These are phyloP conservation scores for Anas capensis DNA, from an alignment of 2,797 vertebrate species.

Conservation along the genomic window DNA sequence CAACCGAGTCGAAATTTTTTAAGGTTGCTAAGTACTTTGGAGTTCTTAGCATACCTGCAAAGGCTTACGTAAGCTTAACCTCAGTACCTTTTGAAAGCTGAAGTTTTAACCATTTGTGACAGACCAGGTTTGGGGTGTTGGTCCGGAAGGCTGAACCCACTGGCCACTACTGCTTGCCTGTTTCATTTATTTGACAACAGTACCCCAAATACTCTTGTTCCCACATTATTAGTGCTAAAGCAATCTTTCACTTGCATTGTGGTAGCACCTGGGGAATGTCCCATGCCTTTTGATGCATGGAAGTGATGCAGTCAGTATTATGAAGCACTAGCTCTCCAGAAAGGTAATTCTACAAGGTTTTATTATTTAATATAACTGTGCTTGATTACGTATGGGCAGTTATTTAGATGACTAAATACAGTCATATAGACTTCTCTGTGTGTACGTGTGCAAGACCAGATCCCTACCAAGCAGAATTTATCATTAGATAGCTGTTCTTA, in stretches of 20 bases:
- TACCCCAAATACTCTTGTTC: not conserved
- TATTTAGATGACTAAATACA: not conserved
- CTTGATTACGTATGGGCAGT: fast-evolving
- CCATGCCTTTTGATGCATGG: not conserved
- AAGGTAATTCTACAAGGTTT: not conserved
- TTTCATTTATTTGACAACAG: not conserved
- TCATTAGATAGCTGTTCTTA: not conserved
- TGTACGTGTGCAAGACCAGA: not conserved
- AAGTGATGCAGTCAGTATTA: not conserved
- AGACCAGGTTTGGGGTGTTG: not conserved
- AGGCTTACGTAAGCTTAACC: not conserved
- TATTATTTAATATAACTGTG: not conserved
- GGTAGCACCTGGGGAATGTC: not conserved
- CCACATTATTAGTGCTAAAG: fast-evolving
- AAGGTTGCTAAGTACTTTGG: not conserved
- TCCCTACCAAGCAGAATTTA: not conserved
- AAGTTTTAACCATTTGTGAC: not conserved
- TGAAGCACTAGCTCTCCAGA: not conserved
- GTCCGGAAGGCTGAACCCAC: fast-evolving
- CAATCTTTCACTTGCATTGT: not conserved
- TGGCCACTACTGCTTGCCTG: not conserved
- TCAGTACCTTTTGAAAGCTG: not conserved
- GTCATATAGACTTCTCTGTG: not conserved
- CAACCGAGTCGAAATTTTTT: not conserved
- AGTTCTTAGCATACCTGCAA: not conserved